Base-by-base conservation (phyloP, 2,797 vertebrate species). In the Chaenodraco wilsoni region DNA sequence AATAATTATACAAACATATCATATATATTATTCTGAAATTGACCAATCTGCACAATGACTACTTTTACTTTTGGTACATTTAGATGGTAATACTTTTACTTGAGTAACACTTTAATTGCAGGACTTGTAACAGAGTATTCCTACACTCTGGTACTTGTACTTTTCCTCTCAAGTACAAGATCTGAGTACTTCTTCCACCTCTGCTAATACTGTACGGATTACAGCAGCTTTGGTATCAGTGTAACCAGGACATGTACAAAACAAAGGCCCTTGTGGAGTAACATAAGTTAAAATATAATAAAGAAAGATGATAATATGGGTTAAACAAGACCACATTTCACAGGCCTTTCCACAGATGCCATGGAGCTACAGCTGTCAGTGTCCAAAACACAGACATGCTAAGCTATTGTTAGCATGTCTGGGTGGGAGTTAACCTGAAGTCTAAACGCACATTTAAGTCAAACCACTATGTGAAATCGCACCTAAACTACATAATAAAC, bases 311-410 rank as follows among this genome's bases (percentile, higher is more conserved):
- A 48, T 56, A 11, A 57, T 49, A 40, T 2, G 10, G 14, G 44
- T 13, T 3, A n/a, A 21, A 45, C 2, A 49, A 66, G 65, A 84
- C 74, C 50, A 72, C 49, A 58, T 61, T 71, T 58, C 63, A 69
- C 51, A 89, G 90, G 90, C 88, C 89, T 86, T 15, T n/a, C 19
- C 75, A 82, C 78, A 68, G 64, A 86, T 89, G 87, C 66, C 78
- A 84, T 19, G 85, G 83, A 67, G 78, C 79, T 51, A 44, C 90
- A 92, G 90, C 90, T 92, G 92, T 92, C 92, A 92, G 90, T 82
- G 77, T 84, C 78, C 89, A 89, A 89, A 90, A 93, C 87, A 92
- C 81, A 76, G 46, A 62, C 86, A 69, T 40, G 88, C 91, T 88
- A 89, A 52, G 87, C 91, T 91, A 92, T 66, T 85, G 91, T 89